A percentile compares a stretch with the other conserved stretches of the same genome.
Conservation (phyloP, 2,888 invertebrate species). For the Aproaerema taeniolella region DNA sequence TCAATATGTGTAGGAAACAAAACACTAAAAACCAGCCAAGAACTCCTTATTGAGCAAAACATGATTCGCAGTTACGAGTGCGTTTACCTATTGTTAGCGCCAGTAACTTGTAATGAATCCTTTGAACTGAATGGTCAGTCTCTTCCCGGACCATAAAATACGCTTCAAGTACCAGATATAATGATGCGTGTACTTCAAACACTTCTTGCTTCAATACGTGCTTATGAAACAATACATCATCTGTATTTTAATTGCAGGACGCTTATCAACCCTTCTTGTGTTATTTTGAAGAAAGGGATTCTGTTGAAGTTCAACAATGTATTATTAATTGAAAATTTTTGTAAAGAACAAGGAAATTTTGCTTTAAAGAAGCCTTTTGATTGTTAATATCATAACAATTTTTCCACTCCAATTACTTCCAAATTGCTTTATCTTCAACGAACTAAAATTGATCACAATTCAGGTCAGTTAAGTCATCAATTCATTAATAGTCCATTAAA, state of each 20-base stretch:
- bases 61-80: slow-evolving; percentile 3
- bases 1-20: too few species aligned
- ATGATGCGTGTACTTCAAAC: not conserved
- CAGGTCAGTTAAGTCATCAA: slow-evolving; percentile 58
- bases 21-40: too few species aligned
- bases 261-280: too few species aligned
- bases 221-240: slow-evolving; percentile 1
- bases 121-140: not conserved
- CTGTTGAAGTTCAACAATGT: too few species aligned
- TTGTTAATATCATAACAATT: slow-evolving; percentile 22
- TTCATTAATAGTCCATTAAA: slow-evolving; percentile 51
- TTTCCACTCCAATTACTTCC: slow-evolving; percentile 44
- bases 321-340: too few species aligned
- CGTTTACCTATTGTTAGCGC: slow-evolving; percentile 5
- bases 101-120: slow-evolving; percentile 5
- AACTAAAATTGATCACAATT: slow-evolving; percentile 59
- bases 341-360: too few species aligned
- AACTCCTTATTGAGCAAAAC: too few species aligned
- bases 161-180: too few species aligned
- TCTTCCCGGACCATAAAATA: slow-evolving; percentile 4
- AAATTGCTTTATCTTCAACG: slow-evolving; percentile 52
- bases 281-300: too few species aligned
- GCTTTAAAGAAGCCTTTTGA: slow-evolving; percentile 7
- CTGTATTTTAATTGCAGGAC: slow-evolving; percentile 1
- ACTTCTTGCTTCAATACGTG: not conserved